phyloP scores from a whole-genome alignment of 2,113 vertebrate species.

The Equus przewalskii region DNA sequence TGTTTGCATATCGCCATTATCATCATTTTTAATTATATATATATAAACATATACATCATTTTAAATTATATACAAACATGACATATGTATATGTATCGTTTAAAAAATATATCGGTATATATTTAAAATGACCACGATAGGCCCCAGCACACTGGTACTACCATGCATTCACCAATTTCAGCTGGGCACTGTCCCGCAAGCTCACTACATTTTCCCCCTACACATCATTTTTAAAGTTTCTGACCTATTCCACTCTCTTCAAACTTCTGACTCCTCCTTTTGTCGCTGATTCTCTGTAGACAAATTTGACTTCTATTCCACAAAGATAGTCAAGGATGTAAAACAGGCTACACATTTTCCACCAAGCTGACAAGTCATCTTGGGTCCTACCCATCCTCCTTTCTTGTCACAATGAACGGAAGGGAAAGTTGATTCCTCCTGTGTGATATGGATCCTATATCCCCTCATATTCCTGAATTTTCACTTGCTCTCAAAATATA shows the following conservation, averaged over 20 bases:
- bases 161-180: neutral
- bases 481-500: too few relatives aligned
- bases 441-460: neutral
- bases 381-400: neutral
- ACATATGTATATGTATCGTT: neutral
- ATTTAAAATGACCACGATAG: neutral
- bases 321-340: neutral
- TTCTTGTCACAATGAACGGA: neutral
- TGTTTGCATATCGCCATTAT: neutral
- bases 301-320: neutral
- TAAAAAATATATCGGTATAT: neutral
- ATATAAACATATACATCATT: neutral
- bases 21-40: slow-evolving; percentile 11
- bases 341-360: neutral
- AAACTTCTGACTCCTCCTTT: neutral
- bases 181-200: too few relatives aligned
- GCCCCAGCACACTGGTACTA: neutral
- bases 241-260: neutral
- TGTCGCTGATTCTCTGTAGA: neutral
- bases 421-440: neutral
- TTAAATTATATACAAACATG: neutral
- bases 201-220: neutral
- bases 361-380: neutral
- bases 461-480: neutral
- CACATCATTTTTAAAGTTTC: neutral